Evolutionary conservation across 2,113 vertebrate species (phyloP).

Genomic region (Eleginops maclovinus): DNA sequence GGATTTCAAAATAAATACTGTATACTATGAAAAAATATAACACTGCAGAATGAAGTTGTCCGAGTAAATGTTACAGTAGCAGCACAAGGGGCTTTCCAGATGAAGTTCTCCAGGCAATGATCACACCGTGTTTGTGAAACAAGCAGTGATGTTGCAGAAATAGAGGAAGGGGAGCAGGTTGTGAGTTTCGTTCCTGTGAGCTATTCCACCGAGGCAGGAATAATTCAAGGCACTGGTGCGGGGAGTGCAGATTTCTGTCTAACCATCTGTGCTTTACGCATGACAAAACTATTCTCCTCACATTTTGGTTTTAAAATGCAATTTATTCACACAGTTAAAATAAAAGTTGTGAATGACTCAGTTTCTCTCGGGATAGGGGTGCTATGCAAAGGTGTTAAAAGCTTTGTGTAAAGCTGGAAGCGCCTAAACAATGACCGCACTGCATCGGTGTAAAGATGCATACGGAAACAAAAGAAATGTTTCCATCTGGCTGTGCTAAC

Average conservation of each 20-base stretch:
- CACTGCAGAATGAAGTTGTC: background rate
- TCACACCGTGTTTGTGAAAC: constrained; percentile 41
- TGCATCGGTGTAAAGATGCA: constrained; percentile 9
- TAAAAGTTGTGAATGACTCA: constrained; percentile 26
- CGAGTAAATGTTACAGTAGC: constrained; percentile 16
- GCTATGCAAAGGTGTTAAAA: constrained; percentile 24
- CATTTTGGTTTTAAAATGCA: constrained; percentile 8
- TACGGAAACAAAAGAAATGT: constrained; percentile 23
- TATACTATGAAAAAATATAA: too few relatives aligned
- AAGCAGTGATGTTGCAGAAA: constrained; percentile 44
- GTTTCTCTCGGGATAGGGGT: background rate
- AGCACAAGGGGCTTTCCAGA: constrained; percentile 11
- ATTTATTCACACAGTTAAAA: constrained; percentile 10
- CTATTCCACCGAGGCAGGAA: constrained; percentile 55
- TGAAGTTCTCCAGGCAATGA: constrained; percentile 29
- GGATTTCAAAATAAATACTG: background rate
- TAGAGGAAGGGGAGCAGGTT: constrained; percentile 48
- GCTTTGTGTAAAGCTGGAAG: too few relatives aligned
- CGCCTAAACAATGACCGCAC: background rate
- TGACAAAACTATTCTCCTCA: constrained; percentile 26
- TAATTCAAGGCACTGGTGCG: constrained; percentile 68
- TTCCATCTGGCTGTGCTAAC: constrained; percentile 23
- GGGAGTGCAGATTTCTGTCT: constrained; percentile 50
- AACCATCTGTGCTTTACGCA: constrained; percentile 68
- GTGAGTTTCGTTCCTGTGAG: constrained; percentile 49